These are phyloP conservation scores for Lipotes vexillifer DNA, from an alignment of 2,113 vertebrate genomes.

Conservation along the genomic window DNA sequence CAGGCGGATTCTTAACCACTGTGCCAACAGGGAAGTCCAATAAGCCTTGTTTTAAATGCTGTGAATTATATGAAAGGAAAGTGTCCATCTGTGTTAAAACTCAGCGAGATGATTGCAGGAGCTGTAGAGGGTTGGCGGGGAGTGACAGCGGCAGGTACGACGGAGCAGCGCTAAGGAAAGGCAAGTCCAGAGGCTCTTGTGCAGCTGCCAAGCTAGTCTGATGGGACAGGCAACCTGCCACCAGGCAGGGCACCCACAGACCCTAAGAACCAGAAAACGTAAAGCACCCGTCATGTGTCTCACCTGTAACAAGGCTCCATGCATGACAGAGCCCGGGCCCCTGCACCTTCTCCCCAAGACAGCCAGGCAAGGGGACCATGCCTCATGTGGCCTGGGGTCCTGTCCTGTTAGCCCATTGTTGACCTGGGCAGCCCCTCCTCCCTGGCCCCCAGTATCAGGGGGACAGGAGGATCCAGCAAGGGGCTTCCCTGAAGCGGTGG, in stretches of 20 bases:
- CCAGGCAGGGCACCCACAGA: not conserved
- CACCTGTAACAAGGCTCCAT: not conserved
- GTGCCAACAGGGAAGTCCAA: too few relatives aligned
- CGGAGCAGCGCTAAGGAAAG: fast-evolving
- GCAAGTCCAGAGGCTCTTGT: too few relatives aligned
- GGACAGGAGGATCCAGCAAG: not conserved
- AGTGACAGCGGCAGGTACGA: fast-evolving
- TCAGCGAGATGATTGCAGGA: not conserved
- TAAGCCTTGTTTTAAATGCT: not conserved
- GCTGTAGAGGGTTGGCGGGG: not conserved
- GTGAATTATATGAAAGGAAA: not conserved
- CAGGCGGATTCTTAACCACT: too few relatives aligned
- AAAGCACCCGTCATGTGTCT: not conserved
- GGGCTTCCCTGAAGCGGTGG: not conserved
- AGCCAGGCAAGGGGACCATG: not conserved
- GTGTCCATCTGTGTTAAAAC: not conserved
- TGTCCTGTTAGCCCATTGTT: not conserved
- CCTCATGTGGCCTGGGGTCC: not conserved
- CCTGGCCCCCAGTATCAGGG: not conserved
- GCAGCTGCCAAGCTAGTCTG: not conserved
- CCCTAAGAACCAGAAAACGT: not conserved
- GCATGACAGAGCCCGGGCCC: too few relatives aligned
- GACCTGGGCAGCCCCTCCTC: not conserved
- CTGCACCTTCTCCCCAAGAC: not conserved
- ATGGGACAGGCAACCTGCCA: not conserved